A percentile compares a stretch with the other conserved stretches of the same genome.
These are phyloP conservation scores for Falco cherrug DNA, from an alignment of 2,797 vertebrate species.

Conservation along the genomic window DNA sequence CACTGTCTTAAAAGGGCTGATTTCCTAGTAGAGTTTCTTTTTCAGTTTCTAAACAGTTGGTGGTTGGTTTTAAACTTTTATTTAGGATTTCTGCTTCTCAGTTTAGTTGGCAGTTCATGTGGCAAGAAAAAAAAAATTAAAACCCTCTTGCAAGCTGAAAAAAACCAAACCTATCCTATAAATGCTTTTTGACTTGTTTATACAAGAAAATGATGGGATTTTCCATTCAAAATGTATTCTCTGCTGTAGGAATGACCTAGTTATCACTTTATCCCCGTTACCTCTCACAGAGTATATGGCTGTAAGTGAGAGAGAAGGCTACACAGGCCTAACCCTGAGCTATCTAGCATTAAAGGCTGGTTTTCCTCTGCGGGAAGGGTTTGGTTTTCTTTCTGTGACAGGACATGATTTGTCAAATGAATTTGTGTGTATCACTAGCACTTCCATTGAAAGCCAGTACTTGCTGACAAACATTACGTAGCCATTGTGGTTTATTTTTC, in stretches of 20 bases:
- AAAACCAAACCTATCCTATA: slow-evolving; percentile 5
- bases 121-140: not conserved
- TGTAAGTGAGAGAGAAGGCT: not conserved
- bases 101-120: slow-evolving; percentile 46
- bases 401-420: not conserved
- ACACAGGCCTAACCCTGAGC: not conserved
- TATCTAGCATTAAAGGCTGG: not conserved
- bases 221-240: slow-evolving; percentile 15
- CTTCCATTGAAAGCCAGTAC: not conserved
- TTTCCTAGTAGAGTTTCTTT: slow-evolving; percentile 37
- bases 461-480: not conserved
- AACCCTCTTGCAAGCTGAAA: slow-evolving; percentile 26
- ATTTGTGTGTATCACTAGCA: not conserved
- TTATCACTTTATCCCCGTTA: not conserved
- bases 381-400: not conserved
- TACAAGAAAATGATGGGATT: slow-evolving; percentile 20
- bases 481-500: not conserved
- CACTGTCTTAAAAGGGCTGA: not conserved
- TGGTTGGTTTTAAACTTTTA: slow-evolving; percentile 51
- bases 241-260: slow-evolving; percentile 5
- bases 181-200: slow-evolving; percentile 32
- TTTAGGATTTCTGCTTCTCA: slow-evolving; percentile 60
- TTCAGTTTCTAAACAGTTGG: slow-evolving; percentile 28
- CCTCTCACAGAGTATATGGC: not conserved
- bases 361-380: not conserved